Conservation (phyloP, 2,888 invertebrate genomes). For the Mamestra brassicae region DNA sequence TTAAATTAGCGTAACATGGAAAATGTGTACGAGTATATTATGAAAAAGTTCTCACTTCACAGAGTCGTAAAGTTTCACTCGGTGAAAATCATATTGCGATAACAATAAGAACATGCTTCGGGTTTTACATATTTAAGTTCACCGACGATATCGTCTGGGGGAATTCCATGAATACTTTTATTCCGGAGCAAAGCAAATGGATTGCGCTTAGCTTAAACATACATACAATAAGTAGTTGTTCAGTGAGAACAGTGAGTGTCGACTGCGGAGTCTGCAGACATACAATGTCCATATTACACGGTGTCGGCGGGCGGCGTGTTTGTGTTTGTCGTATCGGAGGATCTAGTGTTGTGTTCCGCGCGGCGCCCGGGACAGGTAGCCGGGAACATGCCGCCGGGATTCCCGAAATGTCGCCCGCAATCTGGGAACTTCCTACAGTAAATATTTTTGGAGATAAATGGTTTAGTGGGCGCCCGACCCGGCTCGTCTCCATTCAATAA, state of each 20-base stretch:
- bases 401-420: constrained; percentile 71
- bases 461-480: constrained; percentile 63
- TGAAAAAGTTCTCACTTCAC: constrained; percentile 28
- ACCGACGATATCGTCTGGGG: constrained; percentile 44
- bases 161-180: constrained; percentile 63
- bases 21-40: constrained; percentile 32
- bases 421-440: constrained; percentile 77
- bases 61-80: constrained; percentile 32
- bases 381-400: constrained; percentile 70
- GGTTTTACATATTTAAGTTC: constrained; percentile 48
- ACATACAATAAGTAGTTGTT: constrained; percentile 54
- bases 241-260: constrained; percentile 50
- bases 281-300: constrained; percentile 62
- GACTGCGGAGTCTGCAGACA: constrained; percentile 51
- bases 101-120: constrained; percentile 38
- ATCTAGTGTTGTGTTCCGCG: constrained; percentile 67
- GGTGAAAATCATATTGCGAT: constrained; percentile 44
- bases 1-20: constrained; percentile 45
- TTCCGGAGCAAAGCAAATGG: constrained; percentile 57
- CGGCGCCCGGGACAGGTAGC: constrained; percentile 74
- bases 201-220: constrained; percentile 58
- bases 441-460: constrained; percentile 78
- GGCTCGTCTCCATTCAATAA: constrained; percentile 67
- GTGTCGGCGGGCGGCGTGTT: constrained; percentile 58
- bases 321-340: constrained; percentile 64